phyloP scores from a whole-genome alignment of 1,140 invertebrate species.

The Parasteatoda tepidariorum region DNA sequence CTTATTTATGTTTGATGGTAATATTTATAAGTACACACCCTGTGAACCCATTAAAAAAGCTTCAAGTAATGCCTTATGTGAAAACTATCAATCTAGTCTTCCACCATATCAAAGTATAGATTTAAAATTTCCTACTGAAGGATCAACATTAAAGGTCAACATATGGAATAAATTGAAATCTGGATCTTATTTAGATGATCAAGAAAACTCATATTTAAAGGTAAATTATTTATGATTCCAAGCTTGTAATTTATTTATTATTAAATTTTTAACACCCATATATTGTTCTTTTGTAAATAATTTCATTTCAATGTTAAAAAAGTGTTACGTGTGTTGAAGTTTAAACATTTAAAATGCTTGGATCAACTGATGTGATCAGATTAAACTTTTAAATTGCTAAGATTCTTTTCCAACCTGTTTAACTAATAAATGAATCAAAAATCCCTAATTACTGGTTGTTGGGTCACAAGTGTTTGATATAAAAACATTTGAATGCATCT shows the following conservation, averaged over 20 bases:
- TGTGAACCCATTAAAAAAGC: constrained; percentile 47
- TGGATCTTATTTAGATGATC: not conserved
- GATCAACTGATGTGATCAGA: no score
- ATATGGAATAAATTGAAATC: constrained; percentile 4
- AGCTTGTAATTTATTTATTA: not conserved
- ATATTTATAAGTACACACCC: constrained; percentile 46
- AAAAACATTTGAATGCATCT: not conserved
- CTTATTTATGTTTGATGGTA: constrained; percentile 47
- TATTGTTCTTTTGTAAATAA: no score
- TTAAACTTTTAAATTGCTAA: no score
- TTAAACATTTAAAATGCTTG: no score
- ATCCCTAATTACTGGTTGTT: no score
- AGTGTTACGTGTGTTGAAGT: no score
- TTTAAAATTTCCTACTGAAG: constrained; percentile 53
- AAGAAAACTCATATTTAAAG: constrained; percentile 10
- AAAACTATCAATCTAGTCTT: constrained; percentile 38
- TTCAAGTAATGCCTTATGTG: constrained; percentile 33
- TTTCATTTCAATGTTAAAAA: no score
- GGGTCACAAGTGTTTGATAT: not conserved
- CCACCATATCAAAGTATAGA: constrained; percentile 55
- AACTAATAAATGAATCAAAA: no score
- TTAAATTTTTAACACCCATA: not conserved
- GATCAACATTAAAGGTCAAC: constrained; percentile 9
- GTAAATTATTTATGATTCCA: not conserved
- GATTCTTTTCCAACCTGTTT: no score